Evolutionary conservation across 1,140 invertebrate genomes (phyloP), one percentile per base, ranked within the genome.

Genomic region (Papilio xuthus): DNA sequence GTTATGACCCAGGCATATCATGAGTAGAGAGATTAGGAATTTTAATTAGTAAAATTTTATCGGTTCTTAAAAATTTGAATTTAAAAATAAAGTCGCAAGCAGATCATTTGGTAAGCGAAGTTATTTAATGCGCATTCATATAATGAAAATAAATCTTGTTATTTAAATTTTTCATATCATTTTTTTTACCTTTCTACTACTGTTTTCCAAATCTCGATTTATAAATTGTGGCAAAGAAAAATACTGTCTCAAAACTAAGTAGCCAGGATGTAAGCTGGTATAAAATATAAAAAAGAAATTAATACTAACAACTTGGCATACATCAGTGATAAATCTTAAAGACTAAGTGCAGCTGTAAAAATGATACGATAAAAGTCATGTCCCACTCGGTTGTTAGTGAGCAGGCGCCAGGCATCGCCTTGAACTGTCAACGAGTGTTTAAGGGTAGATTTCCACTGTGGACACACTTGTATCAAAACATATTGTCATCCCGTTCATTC

Each of bases 321-420:
- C 85, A 84, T 83, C 71, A 80, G 74, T 75, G 76, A 85, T 89
- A 89, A 89, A 87, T 90, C 86, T 80, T 83, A 53, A 80, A 82
- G 79, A 81, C 75, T 80, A 78, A 82, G 80, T 85, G 86, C 89
- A 90, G 89, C 90, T 92, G 90, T 90, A 90, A 90, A 90, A 90
- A 88, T 91, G 80, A 88, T 86, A 83, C 69, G 72, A 82, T 77
- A 81, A 83, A 81, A 85, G 81, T 81, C 79, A 73, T 80, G 63
- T 78, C 50, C 23, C 79, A 71, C 32, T 67, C 13, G 13, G 32
- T 70, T 28, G 42, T 71, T 32, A 60, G 37, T 79, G 83, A 77
- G 60, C 82, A 79, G 86, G 84, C 84, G 84, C 86, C 76, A 79
- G 79, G 78, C 83, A 79, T 85, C 83, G 84, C 89, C 90, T 92